phyloP scores from a whole-genome alignment of 2,113 vertebrate genomes.

The Paratilapia polleni region DNA sequence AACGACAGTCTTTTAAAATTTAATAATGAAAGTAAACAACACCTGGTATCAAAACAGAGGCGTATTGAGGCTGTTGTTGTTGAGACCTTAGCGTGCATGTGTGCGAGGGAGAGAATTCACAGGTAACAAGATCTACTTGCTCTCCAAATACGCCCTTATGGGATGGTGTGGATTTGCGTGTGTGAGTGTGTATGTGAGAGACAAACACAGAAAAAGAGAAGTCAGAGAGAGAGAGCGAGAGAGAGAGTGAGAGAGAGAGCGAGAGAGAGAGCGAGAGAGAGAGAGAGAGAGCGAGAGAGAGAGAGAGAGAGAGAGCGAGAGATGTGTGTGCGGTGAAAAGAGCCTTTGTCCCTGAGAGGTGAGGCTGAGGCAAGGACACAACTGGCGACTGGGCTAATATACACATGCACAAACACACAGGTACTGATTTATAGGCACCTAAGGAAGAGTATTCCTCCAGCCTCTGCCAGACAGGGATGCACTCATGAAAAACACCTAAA shows the following conservation, averaged over 20 bases:
- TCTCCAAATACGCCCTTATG: constrained; percentile 59
- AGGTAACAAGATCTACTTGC: constrained; percentile 61
- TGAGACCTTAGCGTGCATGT: constrained; percentile 10
- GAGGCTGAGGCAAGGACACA: constrained; percentile 56
- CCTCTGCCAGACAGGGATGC: background rate
- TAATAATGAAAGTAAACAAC: constrained; percentile 11
- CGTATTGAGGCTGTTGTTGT: background rate
- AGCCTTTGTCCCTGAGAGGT: constrained; percentile 66
- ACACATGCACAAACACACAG: constrained; percentile 14
- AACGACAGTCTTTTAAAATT: background rate
- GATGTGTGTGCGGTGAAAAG: constrained; percentile 60
- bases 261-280: background rate
- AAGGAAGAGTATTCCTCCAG: background rate
- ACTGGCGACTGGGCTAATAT: constrained; percentile 25
- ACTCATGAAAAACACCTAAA: background rate
- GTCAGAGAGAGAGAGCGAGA: background rate
- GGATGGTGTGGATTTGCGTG: constrained; percentile 28
- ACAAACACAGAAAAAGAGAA: background rate
- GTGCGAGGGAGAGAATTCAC: background rate
- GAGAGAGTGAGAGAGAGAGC: background rate
- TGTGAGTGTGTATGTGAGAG: constrained; percentile 11
- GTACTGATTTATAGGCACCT: background rate
- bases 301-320: background rate
- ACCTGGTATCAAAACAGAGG: constrained; percentile 1
- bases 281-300: background rate